Percentiles rank a stretch among this genome's conserved stretches.
Conservation (phyloP, 2,113 vertebrate genomes). For the Rhinogobius similis region DNA sequence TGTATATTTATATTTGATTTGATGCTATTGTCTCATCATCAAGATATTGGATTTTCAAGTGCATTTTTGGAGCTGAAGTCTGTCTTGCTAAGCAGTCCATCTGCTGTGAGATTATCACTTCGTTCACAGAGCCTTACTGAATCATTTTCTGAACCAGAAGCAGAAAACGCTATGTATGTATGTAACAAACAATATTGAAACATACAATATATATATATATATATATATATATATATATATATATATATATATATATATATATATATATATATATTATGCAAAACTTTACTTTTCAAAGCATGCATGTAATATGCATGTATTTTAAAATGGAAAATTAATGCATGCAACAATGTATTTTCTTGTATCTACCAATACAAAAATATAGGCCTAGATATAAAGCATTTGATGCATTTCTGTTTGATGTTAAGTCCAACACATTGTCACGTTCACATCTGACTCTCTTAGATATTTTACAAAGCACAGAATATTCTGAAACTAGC, state of each 20-base stretch:
- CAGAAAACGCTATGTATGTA: neutral
- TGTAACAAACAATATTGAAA: neutral
- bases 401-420: too few relatives aligned
- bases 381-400: too few relatives aligned
- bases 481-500: neutral
- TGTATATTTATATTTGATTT: too few relatives aligned
- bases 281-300: too few relatives aligned
- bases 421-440: neutral
- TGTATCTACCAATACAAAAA: too few relatives aligned
- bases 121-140: slow-evolving; percentile 1
- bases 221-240: too few relatives aligned
- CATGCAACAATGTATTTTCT: too few relatives aligned
- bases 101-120: slow-evolving; percentile 11
- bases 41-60: neutral
- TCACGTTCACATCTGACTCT: neutral
- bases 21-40: neutral
- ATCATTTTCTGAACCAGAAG: neutral
- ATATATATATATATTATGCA: too few relatives aligned
- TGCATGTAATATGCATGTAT: too few relatives aligned
- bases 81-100: slow-evolving; percentile 1
- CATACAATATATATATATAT: neutral
- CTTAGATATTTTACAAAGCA: neutral
- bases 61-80: neutral
- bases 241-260: too few relatives aligned
- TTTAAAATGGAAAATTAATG: too few relatives aligned